Evolutionary conservation across 2,888 invertebrate species (phyloP), one percentile per base, ranked within the genome.

Genomic region (Cenopis cana): DNA sequence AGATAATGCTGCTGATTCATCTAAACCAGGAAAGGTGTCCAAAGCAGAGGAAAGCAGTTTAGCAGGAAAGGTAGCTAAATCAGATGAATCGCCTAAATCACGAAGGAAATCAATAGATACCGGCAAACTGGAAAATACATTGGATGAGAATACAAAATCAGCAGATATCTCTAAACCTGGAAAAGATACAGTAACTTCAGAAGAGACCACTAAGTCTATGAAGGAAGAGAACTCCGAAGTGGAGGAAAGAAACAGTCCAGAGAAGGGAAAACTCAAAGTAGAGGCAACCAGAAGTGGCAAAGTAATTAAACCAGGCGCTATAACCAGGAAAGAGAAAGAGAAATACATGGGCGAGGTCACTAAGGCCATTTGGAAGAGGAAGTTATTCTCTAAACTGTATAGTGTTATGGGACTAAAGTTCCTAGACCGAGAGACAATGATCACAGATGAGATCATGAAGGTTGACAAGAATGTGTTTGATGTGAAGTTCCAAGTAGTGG

Each of bases 341-440:
- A 83, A 77, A 57, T 90, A 85, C 68, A 68, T 69, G 17, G 82
- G 81, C 0, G 60, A 46, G 0, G 46, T 87, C 54, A 80, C 78
- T 0, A 85, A 80, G 62, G 76, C 87, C 1, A 75, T 90, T 18
- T 91, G 91, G 90, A 85, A 81, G 66, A 76, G 89, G 41, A 87
- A 86, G 66, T 77, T 75, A 68, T 84, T 82, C 72, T 61, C 73
- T 0, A 79, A 76, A 38, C 41, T 82, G 8, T 80, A 79, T 75
- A 74, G 60, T 38, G 20, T 59, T 1, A 56, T 76, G 52, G 52
- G 78, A 0, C 12, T 85, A 6, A 72, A 73, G 6, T 82, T 88
- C 50, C 61, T 79, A 0, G 81, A 86, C 64, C 84, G 78, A 29
- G 88, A 91, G 71, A 75, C 69, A 2, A 74, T 68, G 64, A 85